These are phyloP conservation scores for Elmis aenea DNA, from an alignment of 2,888 invertebrate species.

Conservation along the genomic window DNA sequence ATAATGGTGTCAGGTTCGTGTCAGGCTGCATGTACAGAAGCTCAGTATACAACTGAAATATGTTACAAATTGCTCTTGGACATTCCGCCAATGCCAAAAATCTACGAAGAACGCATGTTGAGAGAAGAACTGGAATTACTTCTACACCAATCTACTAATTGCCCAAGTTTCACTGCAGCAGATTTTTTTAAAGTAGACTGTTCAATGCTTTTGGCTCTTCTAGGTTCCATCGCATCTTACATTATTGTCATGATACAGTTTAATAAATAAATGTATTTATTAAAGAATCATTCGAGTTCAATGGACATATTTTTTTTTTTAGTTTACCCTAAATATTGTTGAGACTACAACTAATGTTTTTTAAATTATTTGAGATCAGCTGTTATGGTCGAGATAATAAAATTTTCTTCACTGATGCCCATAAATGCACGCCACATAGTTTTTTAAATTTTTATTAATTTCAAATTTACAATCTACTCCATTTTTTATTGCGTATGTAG, in stretches of 20 bases:
- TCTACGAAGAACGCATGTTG: conserved; percentile 6
- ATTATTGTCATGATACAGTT: conserved; percentile 22
- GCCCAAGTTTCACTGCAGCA: conserved; percentile 15
- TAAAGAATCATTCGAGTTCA: too few relatives aligned
- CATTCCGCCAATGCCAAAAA: conserved; percentile 11
- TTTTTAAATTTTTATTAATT: too few relatives aligned
- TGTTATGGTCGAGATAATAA: too few relatives aligned
- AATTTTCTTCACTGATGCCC: too few relatives aligned
- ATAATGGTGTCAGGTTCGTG: conserved; percentile 21
- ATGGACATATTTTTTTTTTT: too few relatives aligned
- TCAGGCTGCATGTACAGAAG: conserved; percentile 22
- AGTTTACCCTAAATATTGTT: too few relatives aligned
- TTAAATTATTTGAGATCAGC: too few relatives aligned
- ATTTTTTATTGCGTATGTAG: too few relatives aligned
- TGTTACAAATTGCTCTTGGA: conserved; percentile 23
- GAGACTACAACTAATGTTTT: too few relatives aligned
- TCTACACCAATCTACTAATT: conserved; percentile 14
- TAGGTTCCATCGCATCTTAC: conserved; percentile 20
- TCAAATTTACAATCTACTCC: too few relatives aligned
- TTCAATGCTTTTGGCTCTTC: conserved; percentile 18
- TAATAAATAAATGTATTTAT: conserved; percentile 11
- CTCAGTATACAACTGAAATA: conserved; percentile 19
- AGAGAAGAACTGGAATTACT: conserved; percentile 13
- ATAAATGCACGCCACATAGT: too few relatives aligned
- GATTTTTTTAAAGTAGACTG: conserved; percentile 21